A percentile compares a stretch with the other conserved stretches of the same genome.
Evolutionary conservation across 1,140 invertebrate genomes (phyloP).

Genomic region (Drosophila eugracilis): DNA sequence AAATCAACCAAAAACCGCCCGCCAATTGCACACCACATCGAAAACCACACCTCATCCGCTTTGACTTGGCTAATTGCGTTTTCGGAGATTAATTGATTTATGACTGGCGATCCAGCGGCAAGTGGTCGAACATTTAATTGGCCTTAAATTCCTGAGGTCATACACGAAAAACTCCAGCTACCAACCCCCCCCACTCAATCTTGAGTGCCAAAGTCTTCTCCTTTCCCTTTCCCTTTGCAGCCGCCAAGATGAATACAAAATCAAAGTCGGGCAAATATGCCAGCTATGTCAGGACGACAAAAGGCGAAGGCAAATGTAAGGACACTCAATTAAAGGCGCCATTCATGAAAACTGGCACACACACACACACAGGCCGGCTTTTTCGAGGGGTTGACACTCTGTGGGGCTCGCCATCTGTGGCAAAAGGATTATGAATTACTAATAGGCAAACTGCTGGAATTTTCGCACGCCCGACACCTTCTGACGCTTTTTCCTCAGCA

Average conservation of each 20-base stretch:
- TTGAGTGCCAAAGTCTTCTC: not conserved
- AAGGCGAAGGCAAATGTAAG: constrained; percentile 35
- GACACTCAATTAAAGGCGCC: constrained; percentile 70
- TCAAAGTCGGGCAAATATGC: constrained; percentile 67
- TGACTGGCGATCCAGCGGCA: constrained; percentile 38
- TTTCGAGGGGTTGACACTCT: constrained; percentile 36
- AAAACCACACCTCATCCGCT: constrained; percentile 22
- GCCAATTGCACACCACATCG: constrained; percentile 12
- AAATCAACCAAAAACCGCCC: constrained; percentile 6
- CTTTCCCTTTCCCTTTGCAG: too few relatives aligned
- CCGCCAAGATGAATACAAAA: constrained; percentile 55
- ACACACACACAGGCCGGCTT: not conserved
- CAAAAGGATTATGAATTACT: constrained; percentile 75
- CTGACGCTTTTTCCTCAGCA: constrained; percentile 17
- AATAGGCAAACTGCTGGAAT: constrained; percentile 73
- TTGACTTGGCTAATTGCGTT: constrained; percentile 65
- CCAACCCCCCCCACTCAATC: not conserved
- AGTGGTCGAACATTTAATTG: constrained; percentile 41
- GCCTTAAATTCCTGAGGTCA: constrained; percentile 31
- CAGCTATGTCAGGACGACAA: constrained; percentile 26
- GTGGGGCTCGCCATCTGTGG: constrained; percentile 4
- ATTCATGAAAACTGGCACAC: constrained; percentile 65
- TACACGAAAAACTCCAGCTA: not conserved
- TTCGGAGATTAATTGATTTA: constrained; percentile 79
- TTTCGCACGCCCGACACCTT: constrained; percentile 63